phyloP scores from a whole-genome alignment of 1,140 invertebrate species.

The Bicyclus anynana region DNA sequence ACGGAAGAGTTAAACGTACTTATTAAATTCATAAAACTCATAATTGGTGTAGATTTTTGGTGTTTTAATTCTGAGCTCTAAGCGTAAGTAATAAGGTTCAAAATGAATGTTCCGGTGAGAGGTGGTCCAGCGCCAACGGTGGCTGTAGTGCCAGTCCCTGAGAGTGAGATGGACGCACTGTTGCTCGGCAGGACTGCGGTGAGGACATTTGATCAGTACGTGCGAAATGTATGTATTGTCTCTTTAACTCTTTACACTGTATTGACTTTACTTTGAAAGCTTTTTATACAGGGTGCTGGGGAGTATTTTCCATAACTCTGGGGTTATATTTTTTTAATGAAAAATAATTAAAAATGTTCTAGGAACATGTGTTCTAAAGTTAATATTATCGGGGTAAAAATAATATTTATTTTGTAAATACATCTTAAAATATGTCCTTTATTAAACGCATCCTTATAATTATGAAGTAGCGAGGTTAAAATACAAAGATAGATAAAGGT shows the following conservation, averaged over 20 bases:
- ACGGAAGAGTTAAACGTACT: not conserved
- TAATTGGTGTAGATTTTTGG: too few species aligned
- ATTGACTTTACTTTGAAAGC: slow-evolving; percentile 17
- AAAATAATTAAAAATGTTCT: too few species aligned
- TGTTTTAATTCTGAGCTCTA: not conserved
- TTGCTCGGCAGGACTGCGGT: slow-evolving; percentile 85
- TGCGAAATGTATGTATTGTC: slow-evolving; percentile 75
- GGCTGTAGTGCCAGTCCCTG: slow-evolving; percentile 78
- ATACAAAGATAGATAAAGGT: too few species aligned
- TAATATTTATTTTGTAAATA: too few species aligned
- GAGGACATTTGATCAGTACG: slow-evolving; percentile 79
- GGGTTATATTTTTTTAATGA: too few species aligned
- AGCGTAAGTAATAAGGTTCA: slow-evolving; percentile 23
- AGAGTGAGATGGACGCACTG: slow-evolving; percentile 86
- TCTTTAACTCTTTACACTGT: slow-evolving; percentile 23
- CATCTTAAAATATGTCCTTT: too few species aligned
- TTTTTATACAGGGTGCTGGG: not conserved
- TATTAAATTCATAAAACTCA: not conserved
- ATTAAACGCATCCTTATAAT: too few species aligned
- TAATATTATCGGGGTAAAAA: too few species aligned
- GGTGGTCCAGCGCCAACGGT: slow-evolving; percentile 69
- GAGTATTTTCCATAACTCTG: too few species aligned
- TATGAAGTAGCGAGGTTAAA: too few species aligned
- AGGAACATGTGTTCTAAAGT: too few species aligned
- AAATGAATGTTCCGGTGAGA: slow-evolving; percentile 63